Conservation (phyloP, 2,797 vertebrate species). For the Pitangus sulphuratus region DNA sequence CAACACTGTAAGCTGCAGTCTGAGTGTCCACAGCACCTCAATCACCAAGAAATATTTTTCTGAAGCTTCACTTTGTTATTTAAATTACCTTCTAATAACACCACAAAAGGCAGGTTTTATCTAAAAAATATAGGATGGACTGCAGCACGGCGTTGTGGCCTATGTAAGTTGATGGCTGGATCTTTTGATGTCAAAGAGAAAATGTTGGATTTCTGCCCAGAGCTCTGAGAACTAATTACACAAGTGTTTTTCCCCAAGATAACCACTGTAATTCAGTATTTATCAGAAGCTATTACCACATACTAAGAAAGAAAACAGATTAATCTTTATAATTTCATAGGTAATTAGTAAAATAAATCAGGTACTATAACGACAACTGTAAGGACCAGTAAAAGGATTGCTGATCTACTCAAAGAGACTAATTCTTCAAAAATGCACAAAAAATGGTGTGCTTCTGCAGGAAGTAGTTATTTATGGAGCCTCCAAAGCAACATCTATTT, state of each 20-base stretch:
- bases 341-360: not conserved
- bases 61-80: not conserved
- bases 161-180: not conserved
- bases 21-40: not conserved
- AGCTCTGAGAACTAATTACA: not conserved
- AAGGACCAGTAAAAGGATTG: not conserved
- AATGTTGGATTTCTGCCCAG: not conserved
- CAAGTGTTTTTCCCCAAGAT: not conserved
- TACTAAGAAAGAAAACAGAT: not conserved
- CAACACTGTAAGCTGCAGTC: not conserved
- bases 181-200: not conserved
- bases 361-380: not conserved
- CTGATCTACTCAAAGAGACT: not conserved
- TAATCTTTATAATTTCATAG: not conserved
- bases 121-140: not conserved
- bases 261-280: not conserved
- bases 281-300: not conserved
- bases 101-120: not conserved
- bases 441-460: not conserved
- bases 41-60: not conserved
- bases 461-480: not conserved
- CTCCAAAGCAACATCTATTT: not conserved
- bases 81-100: not conserved
- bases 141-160: not conserved
- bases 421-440: not conserved